Conservation (phyloP, 2,797 vertebrate species). For the Arrhamphus sclerolepis region DNA sequence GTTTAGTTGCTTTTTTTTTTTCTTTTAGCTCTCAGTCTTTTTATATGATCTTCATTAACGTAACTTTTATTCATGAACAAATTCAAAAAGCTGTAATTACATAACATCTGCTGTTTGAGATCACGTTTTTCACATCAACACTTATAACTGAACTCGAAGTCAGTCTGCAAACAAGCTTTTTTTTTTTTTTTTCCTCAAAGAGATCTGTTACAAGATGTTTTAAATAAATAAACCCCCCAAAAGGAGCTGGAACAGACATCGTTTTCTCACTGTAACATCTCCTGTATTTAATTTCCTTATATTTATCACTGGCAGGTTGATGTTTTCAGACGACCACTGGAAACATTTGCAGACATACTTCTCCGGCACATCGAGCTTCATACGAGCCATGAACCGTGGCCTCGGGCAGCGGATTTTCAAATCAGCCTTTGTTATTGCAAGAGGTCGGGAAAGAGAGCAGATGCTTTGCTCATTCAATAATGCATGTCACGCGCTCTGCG, state of each 20-base stretch:
- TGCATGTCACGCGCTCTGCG: conserved; percentile 52
- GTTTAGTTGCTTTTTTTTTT: conserved; percentile 8
- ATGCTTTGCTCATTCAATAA: conserved; percentile 71
- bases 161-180: conserved; percentile 4
- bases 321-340: conserved; percentile 11
- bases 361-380: conserved; percentile 22
- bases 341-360: conserved; percentile 15
- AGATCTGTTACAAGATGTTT: conserved; percentile 11
- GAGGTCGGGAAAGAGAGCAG: conserved; percentile 62
- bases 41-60: neutral
- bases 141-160: too few relatives aligned
- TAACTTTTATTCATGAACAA: neutral
- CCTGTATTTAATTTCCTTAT: conserved; percentile 11
- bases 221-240: conserved; percentile 20
- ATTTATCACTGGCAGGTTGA: conserved; percentile 26
- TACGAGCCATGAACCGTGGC: conserved; percentile 43
- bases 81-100: neutral
- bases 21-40: neutral
- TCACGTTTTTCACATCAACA: too few relatives aligned
- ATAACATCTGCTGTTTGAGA: too few relatives aligned
- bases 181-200: conserved; percentile 1
- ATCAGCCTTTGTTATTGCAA: conserved; percentile 71
- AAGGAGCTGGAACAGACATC: conserved; percentile 6
- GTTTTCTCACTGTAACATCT: neutral
- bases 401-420: conserved; percentile 54